Percentiles rank a stretch among this genome's conserved stretches.
phyloP scores from a whole-genome alignment of 1,140 invertebrate species.

The Phenacoccus solenopsis region DNA sequence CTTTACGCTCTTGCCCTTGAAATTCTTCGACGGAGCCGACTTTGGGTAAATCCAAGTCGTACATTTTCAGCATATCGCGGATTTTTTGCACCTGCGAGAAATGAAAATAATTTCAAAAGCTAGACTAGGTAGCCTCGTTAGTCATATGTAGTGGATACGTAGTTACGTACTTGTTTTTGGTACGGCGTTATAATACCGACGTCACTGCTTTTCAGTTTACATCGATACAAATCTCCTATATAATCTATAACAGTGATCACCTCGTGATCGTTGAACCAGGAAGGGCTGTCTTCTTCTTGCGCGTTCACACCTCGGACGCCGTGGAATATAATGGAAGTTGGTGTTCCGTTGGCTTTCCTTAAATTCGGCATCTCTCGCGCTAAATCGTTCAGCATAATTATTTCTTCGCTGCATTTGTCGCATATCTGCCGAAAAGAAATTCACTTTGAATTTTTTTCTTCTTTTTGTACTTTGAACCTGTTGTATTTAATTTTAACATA shows the following conservation, averaged over 20 bases:
- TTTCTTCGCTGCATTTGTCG: conserved; percentile 29
- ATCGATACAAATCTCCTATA: conserved; percentile 46
- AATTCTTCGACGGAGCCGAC: conserved; percentile 92
- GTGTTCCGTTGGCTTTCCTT: conserved; percentile 28
- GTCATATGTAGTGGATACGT: not conserved
- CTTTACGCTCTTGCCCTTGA: conserved; percentile 79
- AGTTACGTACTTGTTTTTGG: conserved; percentile 60
- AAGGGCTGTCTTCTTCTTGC: conserved; percentile 61
- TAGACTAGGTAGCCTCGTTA: not conserved
- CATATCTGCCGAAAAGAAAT: conserved; percentile 13
- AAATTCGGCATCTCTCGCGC: conserved; percentile 31
- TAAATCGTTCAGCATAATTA: conserved; percentile 29
- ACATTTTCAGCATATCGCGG: conserved; percentile 48
- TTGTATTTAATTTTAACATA: too few relatives aligned
- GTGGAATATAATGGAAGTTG: conserved; percentile 52
- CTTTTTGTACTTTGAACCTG: too few relatives aligned
- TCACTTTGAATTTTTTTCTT: too few relatives aligned
- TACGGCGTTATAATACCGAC: conserved; percentile 92
- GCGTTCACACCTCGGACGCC: conserved; percentile 63
- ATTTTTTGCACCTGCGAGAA: conserved; percentile 59
- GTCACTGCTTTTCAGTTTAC: conserved; percentile 48
- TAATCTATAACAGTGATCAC: conserved; percentile 54
- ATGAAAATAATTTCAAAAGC: conserved; percentile 19
- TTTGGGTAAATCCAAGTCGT: conserved; percentile 48
- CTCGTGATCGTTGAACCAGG: conserved; percentile 83